phyloP scores from a whole-genome alignment of 2,113 vertebrate species.

The Anarhynchus alexandrinus region DNA sequence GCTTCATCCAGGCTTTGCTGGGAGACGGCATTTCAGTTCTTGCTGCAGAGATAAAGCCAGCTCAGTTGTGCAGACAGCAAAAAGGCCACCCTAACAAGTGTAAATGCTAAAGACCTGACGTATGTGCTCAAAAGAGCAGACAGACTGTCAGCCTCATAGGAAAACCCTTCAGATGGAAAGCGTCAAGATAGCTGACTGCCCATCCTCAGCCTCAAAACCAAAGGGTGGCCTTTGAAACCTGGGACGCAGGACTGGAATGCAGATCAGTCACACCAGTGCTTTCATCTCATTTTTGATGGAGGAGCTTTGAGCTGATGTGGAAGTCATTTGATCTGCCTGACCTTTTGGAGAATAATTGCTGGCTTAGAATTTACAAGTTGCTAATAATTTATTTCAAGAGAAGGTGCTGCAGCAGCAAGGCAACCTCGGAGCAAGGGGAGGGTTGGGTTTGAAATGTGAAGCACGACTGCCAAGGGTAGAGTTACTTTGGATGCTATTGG shows the following conservation, averaged over 20 bases:
- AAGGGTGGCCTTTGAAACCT: slow-evolving; percentile 17
- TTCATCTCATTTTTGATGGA: slow-evolving; percentile 29
- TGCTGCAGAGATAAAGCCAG: not conserved
- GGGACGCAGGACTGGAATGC: not conserved
- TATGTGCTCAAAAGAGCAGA: not conserved
- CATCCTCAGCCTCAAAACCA: not conserved
- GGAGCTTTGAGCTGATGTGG: slow-evolving; percentile 24
- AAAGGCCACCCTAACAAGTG: not conserved
- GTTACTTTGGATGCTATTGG: not conserved
- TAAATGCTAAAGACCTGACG: not conserved
- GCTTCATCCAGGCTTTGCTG: not conserved
- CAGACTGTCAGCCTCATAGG: not conserved
- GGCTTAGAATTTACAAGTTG: slow-evolving; percentile 11
- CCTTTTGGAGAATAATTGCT: slow-evolving; percentile 52
- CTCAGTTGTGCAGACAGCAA: not conserved
- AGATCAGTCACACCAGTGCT: not conserved
- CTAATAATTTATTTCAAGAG: slow-evolving; percentile 20
- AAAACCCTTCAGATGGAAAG: slow-evolving; percentile 7
- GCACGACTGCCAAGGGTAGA: not conserved
- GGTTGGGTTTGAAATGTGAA: not conserved
- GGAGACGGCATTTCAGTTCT: not conserved
- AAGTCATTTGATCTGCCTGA: slow-evolving; percentile 42
- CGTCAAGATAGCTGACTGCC: not conserved
- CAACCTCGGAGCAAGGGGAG: not conserved
- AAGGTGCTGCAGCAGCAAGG: not conserved